Conservation (phyloP, 1,140 invertebrate genomes). For the Brachionus sp. region DNA sequence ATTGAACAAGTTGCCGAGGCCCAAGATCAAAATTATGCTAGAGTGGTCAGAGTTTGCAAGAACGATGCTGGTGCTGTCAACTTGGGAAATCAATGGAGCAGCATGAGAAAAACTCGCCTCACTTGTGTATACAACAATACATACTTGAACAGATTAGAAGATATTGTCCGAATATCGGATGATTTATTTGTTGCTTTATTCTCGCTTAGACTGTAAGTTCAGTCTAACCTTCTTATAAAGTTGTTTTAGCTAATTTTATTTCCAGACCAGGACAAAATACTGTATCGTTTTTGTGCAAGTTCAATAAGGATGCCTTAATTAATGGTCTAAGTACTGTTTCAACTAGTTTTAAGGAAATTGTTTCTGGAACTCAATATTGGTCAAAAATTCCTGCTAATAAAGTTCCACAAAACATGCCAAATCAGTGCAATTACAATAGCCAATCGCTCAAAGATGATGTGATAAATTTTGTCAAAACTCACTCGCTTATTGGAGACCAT, state of each 20-base stretch:
- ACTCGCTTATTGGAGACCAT: constrained; percentile 16
- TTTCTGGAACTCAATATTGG: constrained; percentile 34
- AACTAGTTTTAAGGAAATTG: constrained; percentile 37
- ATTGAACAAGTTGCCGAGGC: constrained; percentile 80
- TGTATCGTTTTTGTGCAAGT: constrained; percentile 37
- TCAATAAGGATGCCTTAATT: neutral
- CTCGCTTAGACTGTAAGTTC: neutral
- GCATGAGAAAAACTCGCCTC: constrained; percentile 31
- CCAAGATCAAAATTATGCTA: constrained; percentile 66
- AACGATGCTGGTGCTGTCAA: constrained; percentile 5
- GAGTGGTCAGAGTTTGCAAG: constrained; percentile 54
- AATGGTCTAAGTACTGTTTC: neutral
- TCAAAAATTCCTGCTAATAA: neutral
- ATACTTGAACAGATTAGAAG: constrained; percentile 20
- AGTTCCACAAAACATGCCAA: neutral
- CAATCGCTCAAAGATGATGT: neutral
- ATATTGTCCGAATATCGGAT: neutral
- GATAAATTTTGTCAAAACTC: constrained; percentile 34
- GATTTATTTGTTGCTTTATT: constrained; percentile 18
- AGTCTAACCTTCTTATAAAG: no score
- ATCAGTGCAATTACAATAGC: constrained; percentile 36
- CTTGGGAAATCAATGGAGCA: constrained; percentile 43
- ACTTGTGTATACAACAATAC: constrained; percentile 43
- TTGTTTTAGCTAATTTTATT: neutral
- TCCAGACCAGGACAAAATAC: constrained; percentile 12